A percentile compares a stretch with the other conserved stretches of the same genome.
phyloP scores from a whole-genome alignment of 2,797 vertebrate species.

The Pseudochromis fuscus region DNA sequence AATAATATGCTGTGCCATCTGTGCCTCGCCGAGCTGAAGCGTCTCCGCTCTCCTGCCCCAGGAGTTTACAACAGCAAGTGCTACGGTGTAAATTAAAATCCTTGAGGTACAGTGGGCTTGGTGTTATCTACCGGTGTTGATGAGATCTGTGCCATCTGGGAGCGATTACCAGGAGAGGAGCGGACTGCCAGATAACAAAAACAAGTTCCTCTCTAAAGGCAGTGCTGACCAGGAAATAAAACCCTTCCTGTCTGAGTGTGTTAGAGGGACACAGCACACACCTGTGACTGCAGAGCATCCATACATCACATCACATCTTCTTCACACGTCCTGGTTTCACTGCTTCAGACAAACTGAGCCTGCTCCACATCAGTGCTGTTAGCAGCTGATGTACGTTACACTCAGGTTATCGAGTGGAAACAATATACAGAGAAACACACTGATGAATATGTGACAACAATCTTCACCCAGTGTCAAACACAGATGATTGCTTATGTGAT shows the following conservation, averaged over 20 bases:
- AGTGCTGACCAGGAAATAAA: constrained; percentile 25
- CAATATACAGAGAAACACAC: too few species aligned
- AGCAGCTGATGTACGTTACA: background rate
- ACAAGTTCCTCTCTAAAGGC: constrained; percentile 50
- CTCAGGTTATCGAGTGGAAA: background rate
- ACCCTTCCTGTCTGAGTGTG: constrained; percentile 18
- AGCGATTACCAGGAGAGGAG: constrained; percentile 50
- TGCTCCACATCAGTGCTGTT: constrained; percentile 5
- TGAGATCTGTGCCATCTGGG: constrained; percentile 42
- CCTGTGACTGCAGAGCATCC: background rate
- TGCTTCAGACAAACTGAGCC: constrained; percentile 17
- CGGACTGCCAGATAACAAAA: constrained; percentile 43
- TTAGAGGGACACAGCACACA: background rate
- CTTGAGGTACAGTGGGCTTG: background rate
- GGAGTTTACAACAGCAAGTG: background rate
- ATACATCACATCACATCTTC: constrained; percentile 24
- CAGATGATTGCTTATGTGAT: background rate
- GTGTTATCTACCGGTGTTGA: constrained; percentile 34
- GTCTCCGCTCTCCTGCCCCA: constrained; percentile 4
- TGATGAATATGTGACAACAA: background rate
- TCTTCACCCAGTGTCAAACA: background rate
- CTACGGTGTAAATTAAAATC: constrained; percentile 10
- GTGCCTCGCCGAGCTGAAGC: constrained; percentile 7
- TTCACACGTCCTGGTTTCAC: constrained; percentile 23
- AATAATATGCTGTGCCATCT: constrained; percentile 41